Evolutionary conservation across 2,113 vertebrate species (phyloP).

Genomic region (Catharus bicknelli): DNA sequence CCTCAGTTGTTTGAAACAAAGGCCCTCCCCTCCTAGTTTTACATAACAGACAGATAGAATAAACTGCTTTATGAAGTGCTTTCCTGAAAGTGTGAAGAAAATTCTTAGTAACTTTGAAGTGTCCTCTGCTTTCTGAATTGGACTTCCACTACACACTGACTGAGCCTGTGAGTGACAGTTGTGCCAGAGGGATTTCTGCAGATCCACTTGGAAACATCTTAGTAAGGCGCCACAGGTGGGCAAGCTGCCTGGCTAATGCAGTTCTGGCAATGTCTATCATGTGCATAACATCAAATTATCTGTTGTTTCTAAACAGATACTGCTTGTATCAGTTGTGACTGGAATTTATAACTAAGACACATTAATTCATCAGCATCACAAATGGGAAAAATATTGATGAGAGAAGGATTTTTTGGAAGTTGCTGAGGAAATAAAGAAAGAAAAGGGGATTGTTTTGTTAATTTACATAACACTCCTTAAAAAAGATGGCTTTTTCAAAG

Average conservation of each 20-base stretch:
- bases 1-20: neutral
- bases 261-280: neutral
- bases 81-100: neutral
- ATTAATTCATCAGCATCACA: neutral
- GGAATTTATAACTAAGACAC: neutral
- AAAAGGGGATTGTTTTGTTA: neutral
- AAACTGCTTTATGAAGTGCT: neutral
- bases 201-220: neutral
- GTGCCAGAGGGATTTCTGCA: neutral
- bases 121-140: neutral
- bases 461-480: neutral
- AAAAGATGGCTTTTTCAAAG: neutral
- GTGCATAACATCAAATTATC: neutral
- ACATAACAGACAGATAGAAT: neutral
- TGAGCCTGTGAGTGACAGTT: neutral
- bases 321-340: neutral
- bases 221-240: neutral
- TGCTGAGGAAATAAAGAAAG: neutral
- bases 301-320: neutral
- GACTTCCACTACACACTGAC: neutral
- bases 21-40: fast-evolving
- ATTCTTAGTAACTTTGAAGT: neutral
- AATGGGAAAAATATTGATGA: neutral
- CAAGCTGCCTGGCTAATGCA: neutral
- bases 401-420: neutral